A percentile compares a stretch with the other conserved stretches of the same genome.
Conservation (phyloP, 1,140 invertebrate species). For the Drosophila equinoxialis region DNA sequence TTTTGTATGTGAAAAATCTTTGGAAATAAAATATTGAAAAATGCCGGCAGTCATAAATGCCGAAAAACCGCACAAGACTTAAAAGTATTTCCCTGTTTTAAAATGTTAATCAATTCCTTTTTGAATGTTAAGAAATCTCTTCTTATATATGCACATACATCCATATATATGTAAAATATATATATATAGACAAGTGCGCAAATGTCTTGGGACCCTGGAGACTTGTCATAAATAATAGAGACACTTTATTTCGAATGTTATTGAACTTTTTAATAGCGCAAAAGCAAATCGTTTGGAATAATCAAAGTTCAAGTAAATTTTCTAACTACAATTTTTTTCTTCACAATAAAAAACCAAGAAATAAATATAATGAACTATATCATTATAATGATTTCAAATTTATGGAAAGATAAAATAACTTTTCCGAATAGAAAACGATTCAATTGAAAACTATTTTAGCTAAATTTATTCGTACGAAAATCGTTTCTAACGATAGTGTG, state of each 20-base stretch:
- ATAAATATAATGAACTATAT: too few relatives aligned
- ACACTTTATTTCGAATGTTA: conserved; percentile 14
- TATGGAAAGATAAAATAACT: too few relatives aligned
- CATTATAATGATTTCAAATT: too few relatives aligned
- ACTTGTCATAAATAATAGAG: conserved; percentile 9
- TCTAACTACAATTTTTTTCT: too few relatives aligned
- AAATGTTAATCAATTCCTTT: conserved; percentile 70
- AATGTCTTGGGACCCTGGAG: conserved; percentile 8
- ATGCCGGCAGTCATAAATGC: conserved; percentile 64
- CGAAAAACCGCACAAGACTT: conserved; percentile 46
- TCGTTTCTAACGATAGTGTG: background rate
- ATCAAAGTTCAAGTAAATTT: background rate
- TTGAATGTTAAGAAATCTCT: conserved; percentile 9
- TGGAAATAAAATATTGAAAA: conserved; percentile 71
- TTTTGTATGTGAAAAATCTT: conserved; percentile 35
- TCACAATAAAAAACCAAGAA: too few relatives aligned
- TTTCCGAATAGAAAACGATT: too few relatives aligned
- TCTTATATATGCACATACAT: background rate
- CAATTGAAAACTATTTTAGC: too few relatives aligned
- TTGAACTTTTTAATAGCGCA: conserved; percentile 14
- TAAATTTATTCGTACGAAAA: too few relatives aligned
- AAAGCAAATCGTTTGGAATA: background rate
- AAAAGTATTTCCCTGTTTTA: conserved; percentile 73
- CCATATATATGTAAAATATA: conserved; percentile 1
- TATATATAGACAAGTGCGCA: conserved; percentile 20